Percentiles rank a stretch among this genome's conserved stretches.
phyloP scores from a whole-genome alignment of 92 coral and sea anemone genomes.

The Parazoanthus atlanticus region DNA sequence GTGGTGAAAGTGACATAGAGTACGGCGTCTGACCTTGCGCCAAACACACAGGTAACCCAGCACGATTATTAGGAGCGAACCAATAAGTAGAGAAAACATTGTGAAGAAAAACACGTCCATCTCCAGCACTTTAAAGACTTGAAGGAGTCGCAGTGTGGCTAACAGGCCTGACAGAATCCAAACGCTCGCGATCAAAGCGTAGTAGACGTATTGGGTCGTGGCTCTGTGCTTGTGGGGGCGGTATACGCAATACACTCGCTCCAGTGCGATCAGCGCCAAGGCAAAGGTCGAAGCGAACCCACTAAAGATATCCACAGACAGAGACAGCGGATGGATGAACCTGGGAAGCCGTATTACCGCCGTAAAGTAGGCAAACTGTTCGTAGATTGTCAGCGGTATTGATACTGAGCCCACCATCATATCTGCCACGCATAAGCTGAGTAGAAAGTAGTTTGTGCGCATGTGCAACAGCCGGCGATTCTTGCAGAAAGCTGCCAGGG shows the following conservation, averaged over 20 bases:
- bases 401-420: conserved; percentile 82
- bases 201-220: conserved; percentile 57
- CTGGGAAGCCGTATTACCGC: conserved; percentile 15
- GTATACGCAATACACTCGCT: conserved; percentile 72
- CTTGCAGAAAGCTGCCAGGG: conserved; percentile 75
- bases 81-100: conserved; percentile 63
- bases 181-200: conserved; percentile 61
- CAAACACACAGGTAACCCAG: conserved; percentile 75
- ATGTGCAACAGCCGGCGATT: conserved; percentile 74
- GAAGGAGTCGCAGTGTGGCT: conserved; percentile 62
- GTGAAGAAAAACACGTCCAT: conserved; percentile 57
- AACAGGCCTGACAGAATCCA: conserved; percentile 78
- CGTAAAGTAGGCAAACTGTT: conserved; percentile 57
- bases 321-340: conserved; percentile 55
- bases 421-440: conserved; percentile 88
- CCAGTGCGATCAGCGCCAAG: conserved; percentile 77
- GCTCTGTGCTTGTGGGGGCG: conserved; percentile 77
- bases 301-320: conserved; percentile 76
- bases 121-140: conserved; percentile 41
- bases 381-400: conserved; percentile 81
- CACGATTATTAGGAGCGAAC: conserved; percentile 61
- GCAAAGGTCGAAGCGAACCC: conserved; percentile 87
- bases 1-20: conserved; percentile 59
- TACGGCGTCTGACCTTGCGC: conserved; percentile 71
- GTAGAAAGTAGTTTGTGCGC: conserved; percentile 86